Base-by-base conservation (phyloP, 2,113 vertebrate species). In the Silurus asotus region DNA sequence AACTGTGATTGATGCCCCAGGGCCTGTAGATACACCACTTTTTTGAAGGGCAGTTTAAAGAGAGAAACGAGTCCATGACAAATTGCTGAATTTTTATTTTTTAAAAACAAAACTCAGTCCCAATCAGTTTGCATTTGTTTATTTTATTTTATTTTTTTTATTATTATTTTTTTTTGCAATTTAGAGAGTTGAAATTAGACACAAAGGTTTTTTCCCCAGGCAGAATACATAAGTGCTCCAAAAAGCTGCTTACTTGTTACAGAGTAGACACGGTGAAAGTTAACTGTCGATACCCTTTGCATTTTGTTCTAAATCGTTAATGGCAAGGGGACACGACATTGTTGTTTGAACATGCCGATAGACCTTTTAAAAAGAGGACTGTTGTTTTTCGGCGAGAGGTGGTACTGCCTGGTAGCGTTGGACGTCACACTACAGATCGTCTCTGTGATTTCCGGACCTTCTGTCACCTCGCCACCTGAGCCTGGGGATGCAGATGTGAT, bases 1-100 rank as follows among this genome's bases (percentile, higher is more conserved):
- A 94, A 95, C 95, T 95, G 93, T 94, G 94, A 94, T 91, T 92
- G 92, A 93, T 87, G 92, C 93, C 94, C 92, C 90, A 86, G 90
- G 92, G 93, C 92, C 89, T 88, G 93, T 91, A 92, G 89, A 88
- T 93, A 94, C 92, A 94, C 92, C 93, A 94, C 93, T 94, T 94
- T 94, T 94, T 93, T 92, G 94, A 93, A 93, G 93, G 94, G 95
- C 93, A 92, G 92, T 93, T 93, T 90, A 94, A 92, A 92, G 90
- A 93, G 87, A 93, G 89, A 89, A 94, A 92, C 56, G 90, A 93
- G 87, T 92, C 91, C 89, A 94, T 93, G 93, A 94, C 90, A 83
- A 90, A 89, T 91, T 92, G 93, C 94, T 93, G 91, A 92, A 89
- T 93, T 95, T 61, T 91, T 89, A 88, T 94, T 94, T 94, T 93